Evolutionary conservation across 1,140 invertebrate species (phyloP), one percentile per base, ranked within the genome.

Genomic region (Lepidostoma basale): DNA sequence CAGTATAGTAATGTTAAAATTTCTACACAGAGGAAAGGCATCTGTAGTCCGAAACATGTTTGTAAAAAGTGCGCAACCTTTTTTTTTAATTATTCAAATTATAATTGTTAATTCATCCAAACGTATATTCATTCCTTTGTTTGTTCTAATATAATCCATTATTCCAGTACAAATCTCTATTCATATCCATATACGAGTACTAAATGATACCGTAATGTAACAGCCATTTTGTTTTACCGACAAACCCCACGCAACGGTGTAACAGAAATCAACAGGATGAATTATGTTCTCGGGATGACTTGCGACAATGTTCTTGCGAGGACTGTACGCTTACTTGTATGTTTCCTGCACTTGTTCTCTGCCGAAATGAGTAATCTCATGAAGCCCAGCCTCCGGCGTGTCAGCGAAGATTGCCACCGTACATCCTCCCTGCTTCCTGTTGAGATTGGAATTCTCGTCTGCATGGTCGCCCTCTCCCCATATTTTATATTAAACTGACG

Each of bases 281-380:
- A 16, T 56, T 36, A 56, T 56, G 52, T 16, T 36, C 28, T 18
- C 16, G 0, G 6, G 26, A 12, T 56, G 52, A 56, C 52, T 56
- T 56, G 52, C 52, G 52, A 8, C 36, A 9, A 20, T 20, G 30
- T 22, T 56, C 36, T 23, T 23, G 28, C 30, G 16, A 3, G 23
- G 52, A 49, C 25, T 12, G 23, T 49, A 49, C 18, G 25, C 45
- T 49, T 8, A 23, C 45, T 49, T 3, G 45, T 56, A 56, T 18
- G n/a, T 39, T 36, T 22, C 52, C 9, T 18, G 52, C 52, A 54
- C 22, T 49, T 49, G 49, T 56, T 36, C 22, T 6, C 56, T 60
- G 52, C 30, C 64, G 60, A 67, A 67, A 60, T 67, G 64, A 67
- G 42, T 67, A 59, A 67, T 67, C 64, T 67, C 10, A 14, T 12